Evolutionary conservation across 1,140 invertebrate genomes (phyloP), one percentile per base, ranked within the genome.

Genomic region (Diachasmimorpha longicaudata): DNA sequence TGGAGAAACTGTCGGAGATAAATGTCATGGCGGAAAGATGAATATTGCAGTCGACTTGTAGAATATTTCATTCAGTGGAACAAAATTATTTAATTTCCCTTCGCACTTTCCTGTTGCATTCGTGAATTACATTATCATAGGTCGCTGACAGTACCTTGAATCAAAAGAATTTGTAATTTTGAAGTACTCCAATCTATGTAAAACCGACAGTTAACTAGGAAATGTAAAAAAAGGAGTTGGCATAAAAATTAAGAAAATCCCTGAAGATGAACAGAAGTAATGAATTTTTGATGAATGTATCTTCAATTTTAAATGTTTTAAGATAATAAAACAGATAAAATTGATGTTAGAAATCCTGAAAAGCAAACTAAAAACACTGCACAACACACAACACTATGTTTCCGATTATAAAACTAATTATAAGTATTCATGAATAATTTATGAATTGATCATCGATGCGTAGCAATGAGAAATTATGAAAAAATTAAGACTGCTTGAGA

Each of bases 1-100:
- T 70, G 5, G 39, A 25, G n/a, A 52, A 16, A 52, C 6, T 71
- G 70, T 71, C 46, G 37, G 21, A 48, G 8, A 71, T 48, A 48
- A 71, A 71, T 55, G 55, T 71, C 23, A 55, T 46, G 44, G 55
- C 55, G 31, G 55, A 71, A 25, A 55, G 46, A 71, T 71, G 44
- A 52, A 71, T 71, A 55, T 71, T 71, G 55, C 70, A 71, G 44
- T 13, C n/a, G 69, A 46, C 69, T 9, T 46, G 42, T 14, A 8
- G 67, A 31, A 31, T 69, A 16, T 42, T 42, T 42, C 9, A 55
- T 14, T 14, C 58, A 63, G 23, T 63, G 23, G 23, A 10, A 14
- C 8, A 25, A 52, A 63, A 19, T 55, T 25, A 21, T 63, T 0
- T 63, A 23, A 63, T 11, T n/a, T 25, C 23, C 9, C 23, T 6